Percentiles rank a stretch among this genome's conserved stretches.
These are phyloP conservation scores for Chironomus tepperi DNA, from an alignment of 1,140 invertebrate species.

Conservation along the genomic window DNA sequence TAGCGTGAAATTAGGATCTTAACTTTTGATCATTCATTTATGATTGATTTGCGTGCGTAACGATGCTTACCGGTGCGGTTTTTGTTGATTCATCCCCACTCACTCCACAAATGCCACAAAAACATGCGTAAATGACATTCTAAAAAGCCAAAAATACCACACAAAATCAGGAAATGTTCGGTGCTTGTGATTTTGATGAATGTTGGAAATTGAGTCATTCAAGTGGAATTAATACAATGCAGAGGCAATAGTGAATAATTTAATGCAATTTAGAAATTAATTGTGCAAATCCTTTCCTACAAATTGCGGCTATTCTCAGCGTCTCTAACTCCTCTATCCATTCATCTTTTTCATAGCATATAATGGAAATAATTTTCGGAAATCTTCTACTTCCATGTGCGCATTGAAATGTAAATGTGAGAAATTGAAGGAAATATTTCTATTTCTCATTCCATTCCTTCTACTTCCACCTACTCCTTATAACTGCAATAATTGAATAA, in stretches of 20 bases:
- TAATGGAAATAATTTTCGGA: too few relatives aligned
- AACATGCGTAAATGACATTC: not conserved
- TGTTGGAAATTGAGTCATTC: constrained; percentile 6
- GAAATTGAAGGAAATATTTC: too few relatives aligned
- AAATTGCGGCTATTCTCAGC: not conserved
- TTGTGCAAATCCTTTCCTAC: not conserved
- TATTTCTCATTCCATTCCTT: too few relatives aligned
- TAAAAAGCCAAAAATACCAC: too few relatives aligned
- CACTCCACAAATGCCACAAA: not conserved
- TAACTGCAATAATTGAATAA: too few relatives aligned
- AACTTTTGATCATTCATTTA: not conserved
- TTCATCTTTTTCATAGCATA: too few relatives aligned
- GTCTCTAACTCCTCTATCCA: too few relatives aligned
- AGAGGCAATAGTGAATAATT: not conserved
- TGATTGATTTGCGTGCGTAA: constrained; percentile 12
- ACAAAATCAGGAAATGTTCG: too few relatives aligned
- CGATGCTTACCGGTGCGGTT: not conserved
- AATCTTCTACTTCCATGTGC: too few relatives aligned
- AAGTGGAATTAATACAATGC: not conserved
- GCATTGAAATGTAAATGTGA: too few relatives aligned
- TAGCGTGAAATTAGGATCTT: not conserved
- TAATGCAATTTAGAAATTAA: constrained; percentile 1
- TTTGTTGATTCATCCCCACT: not conserved
- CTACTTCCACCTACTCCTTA: too few relatives aligned
- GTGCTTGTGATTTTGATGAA: not conserved